Base-by-base conservation (phyloP, 2,888 invertebrate species). In the Plagodis pulveraria region DNA sequence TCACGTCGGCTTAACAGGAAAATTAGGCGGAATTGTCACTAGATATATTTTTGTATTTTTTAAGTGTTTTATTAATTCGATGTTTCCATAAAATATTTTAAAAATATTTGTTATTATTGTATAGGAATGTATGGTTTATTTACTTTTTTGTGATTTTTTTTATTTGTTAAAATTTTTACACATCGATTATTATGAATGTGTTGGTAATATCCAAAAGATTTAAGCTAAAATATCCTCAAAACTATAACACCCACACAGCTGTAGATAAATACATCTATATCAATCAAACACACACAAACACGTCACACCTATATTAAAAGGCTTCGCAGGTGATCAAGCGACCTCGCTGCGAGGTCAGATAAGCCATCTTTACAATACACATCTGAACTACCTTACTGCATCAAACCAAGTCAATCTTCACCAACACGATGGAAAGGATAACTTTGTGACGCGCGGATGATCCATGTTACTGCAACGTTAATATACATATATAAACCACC, bases 301-400 rank as follows among this genome's bases (percentile, higher is more conserved):
- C 70, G 50, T 74, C 64, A 73, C 62, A 63, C 66, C 64, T 34
- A 12, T 66, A 66, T 72, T 66, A 45, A 62, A 63, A 73, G 72
- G 72, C 66, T 63, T 38, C 43, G 63, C 56, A 52, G 46, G 35
- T 62, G 56, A 72, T 70, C 63, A 44, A 8, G 35, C 58, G 69
- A 55, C 76, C 76, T 76, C 70, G 66, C 2, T 6, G 1, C 66
- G 62, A 69, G 69, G 63, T 43, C 55, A 55, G 12, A n/a, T 1
- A 33, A 1, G 44, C 55, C n/a, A 12, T 33, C 38, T 50, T 47
- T 8, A 36, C 32, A 22, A 11, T 47, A 22, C 53, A 45, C 38
- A 38, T 12, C 0, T 12, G 6, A 6, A 38, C 38, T 5, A 51
- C 47, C 47, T 59, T 55, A 51, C n/a, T 0, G 0, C 0, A 6